Evolutionary conservation across 2,888 invertebrate species (phyloP).

Genomic region (Stenodema calcarata): DNA sequence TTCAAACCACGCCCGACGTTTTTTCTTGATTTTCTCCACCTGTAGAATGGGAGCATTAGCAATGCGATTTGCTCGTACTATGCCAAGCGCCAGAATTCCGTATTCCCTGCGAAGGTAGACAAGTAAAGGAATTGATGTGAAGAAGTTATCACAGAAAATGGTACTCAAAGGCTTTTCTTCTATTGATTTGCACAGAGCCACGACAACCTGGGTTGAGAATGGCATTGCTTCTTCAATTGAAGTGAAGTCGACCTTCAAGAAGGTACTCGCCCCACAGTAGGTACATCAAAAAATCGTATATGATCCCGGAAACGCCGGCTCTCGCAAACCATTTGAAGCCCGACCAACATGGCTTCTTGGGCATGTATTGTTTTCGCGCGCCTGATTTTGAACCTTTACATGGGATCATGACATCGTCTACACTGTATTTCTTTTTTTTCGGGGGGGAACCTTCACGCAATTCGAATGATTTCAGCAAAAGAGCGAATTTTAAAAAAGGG

Average conservation of each 20-base stretch:
- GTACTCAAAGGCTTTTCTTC: not conserved
- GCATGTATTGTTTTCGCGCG: no score
- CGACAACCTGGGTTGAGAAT: not conserved
- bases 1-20: not conserved
- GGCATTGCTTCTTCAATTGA: not conserved
- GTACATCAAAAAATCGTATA: not conserved
- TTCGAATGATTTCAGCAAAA: not conserved
- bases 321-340: no score
- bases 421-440: not conserved
- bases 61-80: slow-evolving; percentile 49
- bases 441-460: not conserved
- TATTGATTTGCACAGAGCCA: not conserved
- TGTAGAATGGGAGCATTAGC: slow-evolving; percentile 38
- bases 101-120: slow-evolving; percentile 49
- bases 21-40: slow-evolving; percentile 50
- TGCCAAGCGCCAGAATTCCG: slow-evolving; percentile 52
- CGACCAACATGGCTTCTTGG: no score
- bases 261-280: no score
- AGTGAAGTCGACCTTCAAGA: no score
- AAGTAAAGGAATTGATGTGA: slow-evolving; percentile 47
- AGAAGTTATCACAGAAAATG: slow-evolving; percentile 56
- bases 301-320: not conserved
- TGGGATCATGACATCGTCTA: not conserved
- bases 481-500: not conserved
- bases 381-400: no score